Evolutionary conservation across 2,797 vertebrate genomes (phyloP), one percentile per base, ranked within the genome.

Genomic region (Sebastes trivittatus): DNA sequence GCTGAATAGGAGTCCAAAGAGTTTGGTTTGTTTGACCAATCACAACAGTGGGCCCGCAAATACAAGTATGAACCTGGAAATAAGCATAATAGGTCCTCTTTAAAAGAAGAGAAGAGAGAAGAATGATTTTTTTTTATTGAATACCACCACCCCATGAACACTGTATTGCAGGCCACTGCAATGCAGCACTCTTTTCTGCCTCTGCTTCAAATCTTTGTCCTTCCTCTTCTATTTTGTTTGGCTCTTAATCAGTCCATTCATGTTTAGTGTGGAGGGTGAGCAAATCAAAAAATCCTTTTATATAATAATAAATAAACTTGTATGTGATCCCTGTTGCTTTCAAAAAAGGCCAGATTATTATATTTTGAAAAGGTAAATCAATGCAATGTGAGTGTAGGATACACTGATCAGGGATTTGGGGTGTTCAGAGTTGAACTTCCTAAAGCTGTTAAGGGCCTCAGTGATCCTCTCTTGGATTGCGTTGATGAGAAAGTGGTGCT

Each of bases 401-500:
- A 64, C 8, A 60, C 7, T 67, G 70, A 74, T 78, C 25, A 16
- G 58, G 29, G 72, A 67, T 82, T 66, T n/a, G 20, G 36, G 49
- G 38, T 60, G 22, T 77, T 46, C 10, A 54, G 49, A 54, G 69
- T n/a, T 72, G 46, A 73, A 82, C 64, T 79, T 88, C n/a, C 52
- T 42, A 4, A 75, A 75, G 65, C 79, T 72, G 27, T 70, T 75
- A 72, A 75, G 75, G 18, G 2, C 38, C 69, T 64, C 65, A 20
- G 27, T 83, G 64, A 67, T 75, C 77, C 62, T 66, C 59, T 82
- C 56, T 68, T 34, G 64, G 74, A 79, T 46, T 61, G 68, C 14
- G 56, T 29, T 52, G 71, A 81, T 83, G 72, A 86, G 74, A 83
- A 87, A 80, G 74, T 52, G 25, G 8, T 68, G 80, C 56, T 60